Evolutionary conservation across 2,888 invertebrate genomes (phyloP), one percentile per base, ranked within the genome.

Genomic region (Ormyrus labotus): DNA sequence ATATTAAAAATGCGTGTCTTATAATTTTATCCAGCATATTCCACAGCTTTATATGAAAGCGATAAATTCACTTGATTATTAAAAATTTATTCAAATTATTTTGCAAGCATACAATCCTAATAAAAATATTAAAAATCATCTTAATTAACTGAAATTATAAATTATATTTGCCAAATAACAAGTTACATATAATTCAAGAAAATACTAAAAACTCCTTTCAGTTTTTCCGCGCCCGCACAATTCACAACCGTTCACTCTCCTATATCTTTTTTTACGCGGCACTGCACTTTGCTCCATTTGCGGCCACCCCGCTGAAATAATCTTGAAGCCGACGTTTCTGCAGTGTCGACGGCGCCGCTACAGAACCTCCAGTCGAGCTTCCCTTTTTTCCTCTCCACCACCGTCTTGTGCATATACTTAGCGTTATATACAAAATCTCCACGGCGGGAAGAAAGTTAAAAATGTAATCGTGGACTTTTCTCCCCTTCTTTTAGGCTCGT

Each of bases 391-490:
- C 34, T 0, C 34, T 61, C n/a, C 34, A 34, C 34, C 45, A 1
- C 55, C 67, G 34, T 34, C 34, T 34, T 4, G 34, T 34, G 57
- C n/a, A 50, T 64, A 58, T 53, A 34, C 63, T 68, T 79, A 34
- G 34, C 34, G 34, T 34, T 34, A 58, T 57, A 57, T 70, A 74
- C 58, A 19, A 60, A 71, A 78, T 72, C 65, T 71, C 9, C 19
- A 50, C 48, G 6, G 34, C 19, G 55, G 34, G 11, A 63, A 78
- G 64, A 63, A 70, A 58, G 69, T 79, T 48, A 69, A 79, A 79
- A 74, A 79, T 19, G 73, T 79, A 74, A 79, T 79, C 74, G 74
- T 8, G 50, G 61, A 69, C 72, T 67, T 72, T 19, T 73, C 60
- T 64, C 13, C 10, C 45, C 50, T 9, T 34, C 34, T 50, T 48